Conservation (phyloP, 2,888 invertebrate species). For the Tachina fera region DNA sequence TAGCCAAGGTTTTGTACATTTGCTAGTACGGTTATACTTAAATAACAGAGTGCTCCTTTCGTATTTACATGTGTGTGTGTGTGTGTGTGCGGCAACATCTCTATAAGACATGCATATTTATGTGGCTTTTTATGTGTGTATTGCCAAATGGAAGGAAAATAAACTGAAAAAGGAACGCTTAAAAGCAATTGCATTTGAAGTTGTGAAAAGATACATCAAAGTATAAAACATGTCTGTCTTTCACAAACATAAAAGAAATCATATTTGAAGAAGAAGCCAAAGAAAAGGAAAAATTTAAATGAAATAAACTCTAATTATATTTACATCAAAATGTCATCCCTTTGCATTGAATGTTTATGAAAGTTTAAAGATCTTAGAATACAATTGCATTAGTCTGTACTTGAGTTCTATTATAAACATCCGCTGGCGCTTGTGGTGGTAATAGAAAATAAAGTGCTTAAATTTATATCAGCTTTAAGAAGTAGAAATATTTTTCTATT, state of each 20-base stretch:
- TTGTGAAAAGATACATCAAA: conserved; percentile 35
- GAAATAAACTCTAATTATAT: conserved; percentile 36
- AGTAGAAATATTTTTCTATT: not conserved
- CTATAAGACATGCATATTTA: conserved; percentile 6
- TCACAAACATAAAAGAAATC: conserved; percentile 29
- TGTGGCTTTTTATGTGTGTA: not conserved
- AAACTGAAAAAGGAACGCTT: not conserved
- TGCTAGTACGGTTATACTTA: too few species aligned
- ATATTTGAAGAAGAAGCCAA: not conserved
- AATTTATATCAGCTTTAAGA: not conserved
- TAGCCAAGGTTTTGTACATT: not conserved
- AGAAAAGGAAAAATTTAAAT: not conserved
- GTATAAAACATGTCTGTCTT: conserved; percentile 32
- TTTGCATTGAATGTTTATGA: conserved; percentile 53
- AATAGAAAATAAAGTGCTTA: conserved; percentile 5
- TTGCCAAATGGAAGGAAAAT: too few species aligned
- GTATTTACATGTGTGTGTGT: not conserved
- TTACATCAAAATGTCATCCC: conserved; percentile 56
- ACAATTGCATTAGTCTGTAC: conserved; percentile 67
- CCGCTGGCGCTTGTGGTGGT: not conserved
- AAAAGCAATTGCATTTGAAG: not conserved
- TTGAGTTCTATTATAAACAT: conserved; percentile 31
- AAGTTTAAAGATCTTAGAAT: conserved; percentile 55
- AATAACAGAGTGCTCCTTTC: too few species aligned
- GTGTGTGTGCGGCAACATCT: not conserved